Base-by-base conservation (phyloP, 2,113 vertebrate species). In the Gorsachius goisagi region DNA sequence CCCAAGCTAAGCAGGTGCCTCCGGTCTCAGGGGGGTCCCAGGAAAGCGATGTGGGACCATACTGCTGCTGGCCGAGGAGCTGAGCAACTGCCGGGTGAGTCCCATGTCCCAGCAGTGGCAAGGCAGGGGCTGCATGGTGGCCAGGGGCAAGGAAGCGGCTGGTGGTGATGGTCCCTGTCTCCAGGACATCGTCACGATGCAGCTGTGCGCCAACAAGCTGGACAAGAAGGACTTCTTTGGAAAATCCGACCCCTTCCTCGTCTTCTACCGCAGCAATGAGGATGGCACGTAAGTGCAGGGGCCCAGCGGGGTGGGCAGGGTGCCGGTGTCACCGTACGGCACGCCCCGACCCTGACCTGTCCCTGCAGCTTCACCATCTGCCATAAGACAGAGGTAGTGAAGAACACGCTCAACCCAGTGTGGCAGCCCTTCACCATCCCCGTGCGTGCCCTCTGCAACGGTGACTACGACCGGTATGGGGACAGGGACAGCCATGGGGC, bases 161-260 rank as follows among this genome's bases (percentile, higher is more conserved):
- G 2, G 19, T 4, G 4, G 60, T 85, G 84, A 95, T 4, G 1
- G 66, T 78, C 44, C 33, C 71, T 16, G 2, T 76, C 66, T 74
- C 30, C 81, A 99, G 99, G 99, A 99, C 95, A 99, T 99, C 8
- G 97, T 99, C 69, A 99, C 99, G 5, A 99, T 99, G 99, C 99
- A 99, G 98, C 95, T 99, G 58, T 99, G 99, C 9, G 99, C 99
- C 94, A 99, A 99, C 98, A 99, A 99, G 97, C 98, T 99, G 96
- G 99, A 99, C 98, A 99, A 99, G 96, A 99, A 99, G 97, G 99
- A 99, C 97, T 99, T 99, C 97, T 99, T 99, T 9, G 99, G 99
- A 72, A 99, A 99, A 97, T 99, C 99, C 0, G 99, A 99, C 96
- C 99, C 99, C 45, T 99, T 99, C 97, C 98, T 99, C 24, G 99